Conservation (phyloP, 1,140 invertebrate genomes). For the Drosophila nasuta region DNA sequence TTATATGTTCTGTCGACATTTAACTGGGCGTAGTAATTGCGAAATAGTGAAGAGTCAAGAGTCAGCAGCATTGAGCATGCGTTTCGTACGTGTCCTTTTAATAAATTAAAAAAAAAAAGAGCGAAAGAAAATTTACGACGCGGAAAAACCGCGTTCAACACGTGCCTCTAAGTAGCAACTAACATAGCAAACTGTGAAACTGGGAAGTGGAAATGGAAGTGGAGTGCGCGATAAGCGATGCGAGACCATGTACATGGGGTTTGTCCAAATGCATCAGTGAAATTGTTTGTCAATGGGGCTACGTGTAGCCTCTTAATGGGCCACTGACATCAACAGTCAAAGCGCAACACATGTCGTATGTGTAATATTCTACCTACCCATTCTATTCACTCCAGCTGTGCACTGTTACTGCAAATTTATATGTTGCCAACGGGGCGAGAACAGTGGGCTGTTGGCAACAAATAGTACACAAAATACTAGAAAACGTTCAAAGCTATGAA, state of each 20-base stretch:
- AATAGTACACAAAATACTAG: too few species aligned
- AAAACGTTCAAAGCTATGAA: too few species aligned
- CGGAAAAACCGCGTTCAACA: conserved; percentile 9
- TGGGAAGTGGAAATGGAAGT: neutral
- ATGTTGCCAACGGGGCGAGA: neutral
- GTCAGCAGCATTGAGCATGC: conserved; percentile 22
- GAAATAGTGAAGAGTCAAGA: conserved; percentile 33
- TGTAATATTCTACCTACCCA: conserved; percentile 27
- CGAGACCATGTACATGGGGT: conserved; percentile 31
- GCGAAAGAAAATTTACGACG: neutral
- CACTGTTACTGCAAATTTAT: conserved; percentile 42
- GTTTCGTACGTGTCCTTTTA: conserved; percentile 52
- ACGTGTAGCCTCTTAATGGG: conserved; percentile 37
- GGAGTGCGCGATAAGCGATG: conserved; percentile 27
- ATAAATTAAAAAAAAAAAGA: conserved; percentile 52
- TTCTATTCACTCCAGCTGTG: neutral
- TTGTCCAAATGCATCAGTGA: conserved; percentile 50
- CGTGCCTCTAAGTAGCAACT: conserved; percentile 19
- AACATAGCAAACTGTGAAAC: too few species aligned
- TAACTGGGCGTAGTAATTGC: conserved; percentile 52
- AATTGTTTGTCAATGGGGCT: conserved; percentile 56
- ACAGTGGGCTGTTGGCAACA: conserved; percentile 10
- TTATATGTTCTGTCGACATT: conserved; percentile 33
- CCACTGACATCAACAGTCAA: conserved; percentile 25
- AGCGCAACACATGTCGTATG: conserved; percentile 59